phyloP scores from a whole-genome alignment of 2,113 vertebrate genomes.

The Scartelaos histophorus region DNA sequence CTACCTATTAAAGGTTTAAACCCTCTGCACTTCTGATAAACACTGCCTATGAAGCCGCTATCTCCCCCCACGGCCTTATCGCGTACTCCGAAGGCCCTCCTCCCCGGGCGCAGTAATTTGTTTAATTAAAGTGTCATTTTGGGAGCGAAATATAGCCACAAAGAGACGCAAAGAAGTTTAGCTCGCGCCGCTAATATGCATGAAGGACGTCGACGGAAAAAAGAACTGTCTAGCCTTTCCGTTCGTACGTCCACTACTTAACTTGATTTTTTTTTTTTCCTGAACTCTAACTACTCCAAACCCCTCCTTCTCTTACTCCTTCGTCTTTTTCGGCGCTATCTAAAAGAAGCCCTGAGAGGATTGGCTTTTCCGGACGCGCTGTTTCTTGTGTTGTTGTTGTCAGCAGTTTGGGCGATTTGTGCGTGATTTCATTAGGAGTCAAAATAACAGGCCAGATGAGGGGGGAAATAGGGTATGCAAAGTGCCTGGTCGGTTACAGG shows the following conservation, averaged over 20 bases:
- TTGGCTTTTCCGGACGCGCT: slow-evolving; percentile 71
- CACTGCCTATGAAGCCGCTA: slow-evolving; percentile 79
- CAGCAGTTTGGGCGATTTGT: slow-evolving; percentile 81
- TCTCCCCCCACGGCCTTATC: slow-evolving; percentile 75
- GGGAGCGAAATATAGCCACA: slow-evolving; percentile 72
- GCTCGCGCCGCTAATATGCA: slow-evolving; percentile 45
- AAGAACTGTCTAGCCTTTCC: slow-evolving; percentile 6
- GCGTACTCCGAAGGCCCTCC: slow-evolving; percentile 76
- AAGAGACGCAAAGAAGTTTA: slow-evolving; percentile 76
- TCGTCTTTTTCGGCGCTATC: slow-evolving; percentile 55
- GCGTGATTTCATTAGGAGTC: slow-evolving; percentile 77
- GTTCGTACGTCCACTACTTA: slow-evolving; percentile 62
- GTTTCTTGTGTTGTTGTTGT: slow-evolving; percentile 75
- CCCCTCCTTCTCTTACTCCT: background rate
- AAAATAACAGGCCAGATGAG: slow-evolving; percentile 73
- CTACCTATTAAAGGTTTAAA: slow-evolving; percentile 87
- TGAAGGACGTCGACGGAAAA: background rate
- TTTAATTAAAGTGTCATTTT: slow-evolving; percentile 87
- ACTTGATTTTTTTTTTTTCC: slow-evolving; percentile 46
- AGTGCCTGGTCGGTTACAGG: slow-evolving; percentile 62
- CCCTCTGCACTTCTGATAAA: slow-evolving; percentile 76
- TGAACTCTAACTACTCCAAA: slow-evolving; percentile 70
- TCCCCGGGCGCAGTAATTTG: slow-evolving; percentile 77
- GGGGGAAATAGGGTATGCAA: slow-evolving; percentile 72
- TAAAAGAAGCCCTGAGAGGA: slow-evolving; percentile 77